Evolutionary conservation across 2,113 vertebrate genomes (phyloP).

Genomic region (Gymnocephalus cernua): DNA sequence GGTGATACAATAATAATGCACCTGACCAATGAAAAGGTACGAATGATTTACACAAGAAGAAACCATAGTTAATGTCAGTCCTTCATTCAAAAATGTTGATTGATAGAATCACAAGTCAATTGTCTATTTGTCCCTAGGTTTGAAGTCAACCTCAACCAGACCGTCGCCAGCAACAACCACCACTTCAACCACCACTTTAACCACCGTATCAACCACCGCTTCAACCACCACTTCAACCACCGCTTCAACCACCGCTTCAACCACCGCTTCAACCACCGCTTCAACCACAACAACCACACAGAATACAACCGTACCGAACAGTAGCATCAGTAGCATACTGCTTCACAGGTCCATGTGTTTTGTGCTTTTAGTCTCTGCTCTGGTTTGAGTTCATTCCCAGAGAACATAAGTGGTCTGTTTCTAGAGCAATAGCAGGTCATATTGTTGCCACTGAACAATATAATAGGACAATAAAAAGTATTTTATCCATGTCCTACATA

Average conservation of each 20-base stretch:
- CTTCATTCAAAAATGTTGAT: neutral
- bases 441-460: neutral
- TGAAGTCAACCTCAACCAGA: neutral
- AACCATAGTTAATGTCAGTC: neutral
- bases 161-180: neutral
- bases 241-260: too few species aligned
- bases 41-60: neutral
- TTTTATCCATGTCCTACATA: neutral
- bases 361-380: constrained; percentile 4
- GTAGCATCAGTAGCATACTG: neutral
- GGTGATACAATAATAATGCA: too few species aligned
- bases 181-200: too few species aligned
- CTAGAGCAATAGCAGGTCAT: too few species aligned
- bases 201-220: neutral
- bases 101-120: neutral
- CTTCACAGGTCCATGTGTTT: neutral
- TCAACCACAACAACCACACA: neutral
- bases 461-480: neutral
- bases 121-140: neutral
- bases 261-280: neutral
- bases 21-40: too few species aligned
- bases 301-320: too few species aligned
- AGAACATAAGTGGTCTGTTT: neutral
- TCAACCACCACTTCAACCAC: neutral
- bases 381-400: neutral